These are phyloP conservation scores for Acipenser transmontanus DNA, from an alignment of 2,797 vertebrate genomes.

Conservation along the genomic window DNA sequence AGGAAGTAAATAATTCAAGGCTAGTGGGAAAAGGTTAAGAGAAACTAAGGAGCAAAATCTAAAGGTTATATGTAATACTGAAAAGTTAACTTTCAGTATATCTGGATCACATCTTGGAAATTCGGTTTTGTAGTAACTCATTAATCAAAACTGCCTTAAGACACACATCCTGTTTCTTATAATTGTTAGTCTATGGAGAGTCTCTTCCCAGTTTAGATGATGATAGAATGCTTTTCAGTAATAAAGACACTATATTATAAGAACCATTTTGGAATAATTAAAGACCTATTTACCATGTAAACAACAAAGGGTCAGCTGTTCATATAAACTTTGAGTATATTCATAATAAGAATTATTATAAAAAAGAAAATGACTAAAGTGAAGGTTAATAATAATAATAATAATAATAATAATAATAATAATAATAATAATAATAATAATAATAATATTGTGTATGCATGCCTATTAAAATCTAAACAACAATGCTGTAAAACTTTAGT, in stretches of 20 bases:
- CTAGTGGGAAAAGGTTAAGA: background rate
- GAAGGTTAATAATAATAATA: no score
- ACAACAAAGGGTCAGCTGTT: no score
- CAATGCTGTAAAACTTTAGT: background rate
- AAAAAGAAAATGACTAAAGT: no score
- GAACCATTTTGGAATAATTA: background rate
- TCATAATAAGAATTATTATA: no score
- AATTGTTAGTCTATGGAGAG: slow-evolving; percentile 6
- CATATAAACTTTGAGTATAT: no score
- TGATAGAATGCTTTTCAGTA: background rate
- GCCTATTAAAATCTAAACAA: no score
- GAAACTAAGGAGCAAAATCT: background rate
- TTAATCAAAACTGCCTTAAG: slow-evolving; percentile 5
- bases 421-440: no score
- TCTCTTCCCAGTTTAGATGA: background rate
- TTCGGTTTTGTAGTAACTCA: slow-evolving; percentile 6
- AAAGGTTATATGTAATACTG: background rate
- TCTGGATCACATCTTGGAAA: slow-evolving; percentile 18
- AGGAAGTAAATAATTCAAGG: background rate
- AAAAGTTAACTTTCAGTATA: background rate
- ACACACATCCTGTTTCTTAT: background rate
- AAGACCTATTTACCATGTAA: no score
- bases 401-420: no score
- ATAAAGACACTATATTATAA: background rate
- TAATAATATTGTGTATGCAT: no score